These are phyloP conservation scores for Poecilia picta DNA, from an alignment of 2,797 vertebrate genomes.

Conservation along the genomic window DNA sequence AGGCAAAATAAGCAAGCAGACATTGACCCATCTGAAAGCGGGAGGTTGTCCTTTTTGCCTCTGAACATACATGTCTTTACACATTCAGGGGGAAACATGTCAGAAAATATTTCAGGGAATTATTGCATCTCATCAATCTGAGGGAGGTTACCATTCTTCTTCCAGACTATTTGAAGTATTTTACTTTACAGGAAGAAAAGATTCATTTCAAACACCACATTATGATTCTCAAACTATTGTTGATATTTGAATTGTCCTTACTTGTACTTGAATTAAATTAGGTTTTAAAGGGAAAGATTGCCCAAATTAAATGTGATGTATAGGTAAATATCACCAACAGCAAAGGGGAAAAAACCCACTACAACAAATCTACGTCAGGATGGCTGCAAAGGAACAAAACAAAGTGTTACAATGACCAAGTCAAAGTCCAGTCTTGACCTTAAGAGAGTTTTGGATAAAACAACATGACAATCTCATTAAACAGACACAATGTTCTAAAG, in stretches of 20 bases:
- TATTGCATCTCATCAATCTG: no score
- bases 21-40: background rate
- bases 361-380: background rate
- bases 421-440: background rate
- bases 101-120: background rate
- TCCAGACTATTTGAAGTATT: no score
- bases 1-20: background rate
- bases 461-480: background rate
- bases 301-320: background rate
- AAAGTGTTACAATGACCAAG: background rate
- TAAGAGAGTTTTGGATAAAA: background rate
- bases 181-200: no score
- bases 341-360: background rate
- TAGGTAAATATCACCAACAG: background rate
- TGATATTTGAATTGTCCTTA: background rate
- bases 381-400: background rate
- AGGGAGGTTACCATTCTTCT: no score
- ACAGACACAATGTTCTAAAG: background rate
- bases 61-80: background rate
- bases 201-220: no score
- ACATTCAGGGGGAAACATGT: background rate
- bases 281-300: background rate
- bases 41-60: background rate
- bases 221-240: background rate
- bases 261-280: background rate